phyloP scores from a whole-genome alignment of 2,888 invertebrate species.

The Tribolium freemani region DNA sequence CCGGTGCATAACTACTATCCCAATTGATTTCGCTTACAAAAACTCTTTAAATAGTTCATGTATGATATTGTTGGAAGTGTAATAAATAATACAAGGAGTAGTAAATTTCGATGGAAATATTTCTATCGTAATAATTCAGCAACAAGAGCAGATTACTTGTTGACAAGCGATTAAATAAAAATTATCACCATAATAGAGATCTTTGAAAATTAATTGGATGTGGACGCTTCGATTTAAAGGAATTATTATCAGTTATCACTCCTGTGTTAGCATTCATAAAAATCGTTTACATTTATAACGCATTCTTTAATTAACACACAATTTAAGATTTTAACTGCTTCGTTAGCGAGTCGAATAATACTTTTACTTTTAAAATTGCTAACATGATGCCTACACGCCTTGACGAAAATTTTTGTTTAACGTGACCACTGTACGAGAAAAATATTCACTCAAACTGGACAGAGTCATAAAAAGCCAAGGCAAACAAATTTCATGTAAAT shows the following conservation, averaged over 20 bases:
- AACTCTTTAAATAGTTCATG: background rate
- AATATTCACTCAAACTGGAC: slow-evolving; percentile 33
- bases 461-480: slow-evolving; percentile 47
- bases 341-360: slow-evolving; percentile 29
- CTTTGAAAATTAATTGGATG: background rate
- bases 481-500: slow-evolving; percentile 48
- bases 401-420: slow-evolving; percentile 3
- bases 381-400: background rate
- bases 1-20: background rate
- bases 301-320: slow-evolving; percentile 43
- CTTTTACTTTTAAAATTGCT: slow-evolving; percentile 40
- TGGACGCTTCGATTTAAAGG: slow-evolving; percentile 10
- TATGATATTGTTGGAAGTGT: too few relatives aligned
- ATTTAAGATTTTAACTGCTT: slow-evolving; percentile 39
- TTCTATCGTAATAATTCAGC: too few relatives aligned
- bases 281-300: slow-evolving; percentile 33
- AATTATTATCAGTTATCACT: slow-evolving; percentile 33
- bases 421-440: slow-evolving; percentile 19
- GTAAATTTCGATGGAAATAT: too few relatives aligned
- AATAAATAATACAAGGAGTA: too few relatives aligned
- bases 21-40: background rate
- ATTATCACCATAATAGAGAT: background rate
- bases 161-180: background rate
- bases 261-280: slow-evolving; percentile 23
- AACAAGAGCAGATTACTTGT: too few relatives aligned